phyloP scores from a whole-genome alignment of 2,797 vertebrate genomes.

The Aldrovandia affinis region DNA sequence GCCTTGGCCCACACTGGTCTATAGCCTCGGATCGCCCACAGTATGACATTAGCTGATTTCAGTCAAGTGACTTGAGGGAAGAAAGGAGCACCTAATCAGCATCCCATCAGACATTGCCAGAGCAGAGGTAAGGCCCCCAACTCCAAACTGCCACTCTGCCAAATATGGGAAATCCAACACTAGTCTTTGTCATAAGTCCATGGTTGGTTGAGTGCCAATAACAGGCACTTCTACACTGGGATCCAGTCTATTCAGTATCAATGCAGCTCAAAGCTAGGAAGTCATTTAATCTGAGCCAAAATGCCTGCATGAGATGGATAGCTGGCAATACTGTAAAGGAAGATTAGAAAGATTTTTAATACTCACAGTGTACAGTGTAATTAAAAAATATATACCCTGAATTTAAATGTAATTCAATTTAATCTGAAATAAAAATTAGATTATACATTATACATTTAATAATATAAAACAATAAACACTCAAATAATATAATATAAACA shows the following conservation, averaged over 20 bases:
- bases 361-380: too few species aligned
- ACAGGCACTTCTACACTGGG: neutral
- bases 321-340: neutral
- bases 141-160: neutral
- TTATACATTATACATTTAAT: too few species aligned
- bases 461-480: too few species aligned
- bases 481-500: too few species aligned
- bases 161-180: neutral
- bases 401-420: too few species aligned
- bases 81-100: neutral
- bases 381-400: too few species aligned
- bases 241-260: neutral
- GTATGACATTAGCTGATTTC: neutral
- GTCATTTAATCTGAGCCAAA: neutral
- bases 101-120: neutral
- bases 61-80: neutral
- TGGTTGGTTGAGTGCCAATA: neutral
- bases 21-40: neutral
- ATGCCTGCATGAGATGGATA: neutral
- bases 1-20: neutral
- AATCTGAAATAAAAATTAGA: too few species aligned
- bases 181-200: neutral
- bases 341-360: neutral
- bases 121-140: neutral
- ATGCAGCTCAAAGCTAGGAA: slow-evolving; percentile 49